Percentiles rank a stretch among this genome's conserved stretches.
These are phyloP conservation scores for Falco peregrinus DNA, from an alignment of 2,797 vertebrate genomes.

Conservation along the genomic window DNA sequence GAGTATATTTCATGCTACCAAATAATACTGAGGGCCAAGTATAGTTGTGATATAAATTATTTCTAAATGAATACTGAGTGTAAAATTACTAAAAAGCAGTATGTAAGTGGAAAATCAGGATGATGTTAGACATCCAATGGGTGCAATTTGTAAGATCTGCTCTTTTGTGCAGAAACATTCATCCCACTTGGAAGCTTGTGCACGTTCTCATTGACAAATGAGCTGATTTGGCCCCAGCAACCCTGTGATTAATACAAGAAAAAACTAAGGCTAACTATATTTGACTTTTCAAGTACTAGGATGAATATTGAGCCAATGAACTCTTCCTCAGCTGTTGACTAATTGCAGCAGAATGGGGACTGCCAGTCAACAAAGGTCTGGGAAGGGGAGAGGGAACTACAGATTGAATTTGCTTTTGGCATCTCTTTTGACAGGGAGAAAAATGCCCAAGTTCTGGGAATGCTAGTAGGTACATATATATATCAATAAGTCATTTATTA, in stretches of 20 bases:
- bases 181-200: background rate
- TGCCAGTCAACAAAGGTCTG: slow-evolving; percentile 11
- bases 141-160: background rate
- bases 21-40: slow-evolving; percentile 14
- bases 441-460: slow-evolving; percentile 14
- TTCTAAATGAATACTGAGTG: slow-evolving; percentile 3
- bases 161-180: background rate
- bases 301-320: background rate
- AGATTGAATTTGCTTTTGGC: slow-evolving; percentile 20
- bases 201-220: background rate
- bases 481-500: background rate
- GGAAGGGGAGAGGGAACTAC: slow-evolving; percentile 18
- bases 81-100: slow-evolving; percentile 33
- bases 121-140: background rate
- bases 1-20: slow-evolving; percentile 47
- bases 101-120: background rate
- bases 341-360: background rate
- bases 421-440: slow-evolving; percentile 26
- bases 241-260: slow-evolving; percentile 13
- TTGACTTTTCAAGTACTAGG: background rate
- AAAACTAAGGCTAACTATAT: background rate
- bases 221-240: background rate
- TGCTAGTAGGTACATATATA: background rate
- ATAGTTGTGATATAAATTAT: slow-evolving; percentile 15
- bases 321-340: slow-evolving; percentile 4